These are phyloP conservation scores for Pelodiscus sinensis DNA, from an alignment of 2,113 vertebrate genomes.

Conservation along the genomic window DNA sequence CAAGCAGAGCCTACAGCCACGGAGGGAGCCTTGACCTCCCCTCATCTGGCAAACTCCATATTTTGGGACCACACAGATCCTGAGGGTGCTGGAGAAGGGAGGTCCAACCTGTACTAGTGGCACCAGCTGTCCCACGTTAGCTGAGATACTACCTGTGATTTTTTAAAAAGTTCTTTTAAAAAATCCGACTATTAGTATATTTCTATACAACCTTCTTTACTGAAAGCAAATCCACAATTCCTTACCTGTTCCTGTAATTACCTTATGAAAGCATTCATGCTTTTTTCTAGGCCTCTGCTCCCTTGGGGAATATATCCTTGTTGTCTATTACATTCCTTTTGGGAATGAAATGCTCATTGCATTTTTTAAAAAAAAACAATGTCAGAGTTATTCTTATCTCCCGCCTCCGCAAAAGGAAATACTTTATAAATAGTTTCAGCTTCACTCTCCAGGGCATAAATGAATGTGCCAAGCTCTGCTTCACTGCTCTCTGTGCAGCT, in stretches of 20 bases:
- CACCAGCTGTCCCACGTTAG: background rate
- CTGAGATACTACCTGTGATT: background rate
- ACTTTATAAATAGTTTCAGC: background rate
- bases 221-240: background rate
- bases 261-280: background rate
- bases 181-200: background rate
- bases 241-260: background rate
- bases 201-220: background rate
- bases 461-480: fast-evolving
- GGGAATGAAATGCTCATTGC: background rate
- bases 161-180: background rate
- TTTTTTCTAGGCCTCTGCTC: background rate
- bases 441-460: background rate
- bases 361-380: background rate
- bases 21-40: no score
- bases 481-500: background rate
- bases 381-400: background rate
- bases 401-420: background rate
- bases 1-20: no score
- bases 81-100: no score
- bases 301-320: background rate
- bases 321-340: background rate
- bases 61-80: no score
- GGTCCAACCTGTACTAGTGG: no score
- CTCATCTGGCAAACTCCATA: no score